Conservation (phyloP, 2,797 vertebrate species). For the Centroberyx gerrardi region DNA sequence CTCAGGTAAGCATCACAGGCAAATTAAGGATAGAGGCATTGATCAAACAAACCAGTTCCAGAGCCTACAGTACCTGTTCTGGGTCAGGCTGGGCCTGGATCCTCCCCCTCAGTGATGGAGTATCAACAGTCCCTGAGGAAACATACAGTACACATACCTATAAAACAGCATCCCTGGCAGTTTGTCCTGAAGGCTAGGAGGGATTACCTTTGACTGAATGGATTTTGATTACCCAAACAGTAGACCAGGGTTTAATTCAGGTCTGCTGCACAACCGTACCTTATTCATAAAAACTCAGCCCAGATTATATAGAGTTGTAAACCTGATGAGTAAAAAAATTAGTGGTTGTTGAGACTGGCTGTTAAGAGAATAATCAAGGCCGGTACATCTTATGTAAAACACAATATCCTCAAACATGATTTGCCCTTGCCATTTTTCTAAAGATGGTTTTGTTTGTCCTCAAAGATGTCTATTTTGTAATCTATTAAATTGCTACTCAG, state of each 20-base stretch:
- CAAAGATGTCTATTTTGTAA: neutral
- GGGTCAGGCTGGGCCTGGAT: constrained; percentile 92
- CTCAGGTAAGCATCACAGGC: neutral
- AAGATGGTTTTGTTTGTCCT: neutral
- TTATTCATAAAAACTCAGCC: neutral
- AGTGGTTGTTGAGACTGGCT: too few species aligned
- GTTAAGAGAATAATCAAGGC: neutral
- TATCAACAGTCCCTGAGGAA: constrained; percentile 93
- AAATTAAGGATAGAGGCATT: constrained; percentile 12
- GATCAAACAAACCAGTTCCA: neutral
- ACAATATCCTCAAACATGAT: neutral
- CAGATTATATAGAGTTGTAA: neutral
- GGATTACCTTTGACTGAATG: neutral
- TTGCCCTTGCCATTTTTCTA: neutral
- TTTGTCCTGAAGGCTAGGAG: neutral
- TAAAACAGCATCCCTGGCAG: neutral
- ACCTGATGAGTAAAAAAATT: neutral
- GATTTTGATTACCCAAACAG: neutral
- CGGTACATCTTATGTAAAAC: neutral
- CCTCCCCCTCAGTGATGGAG: constrained; percentile 92
- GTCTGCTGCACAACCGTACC: neutral
- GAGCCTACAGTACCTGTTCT: constrained; percentile 86
- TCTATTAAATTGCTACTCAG: neutral
- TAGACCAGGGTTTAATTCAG: neutral
- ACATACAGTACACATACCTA: neutral